These are phyloP conservation scores for Andricus grossulariae DNA, from an alignment of 1,140 invertebrate genomes.

Conservation along the genomic window DNA sequence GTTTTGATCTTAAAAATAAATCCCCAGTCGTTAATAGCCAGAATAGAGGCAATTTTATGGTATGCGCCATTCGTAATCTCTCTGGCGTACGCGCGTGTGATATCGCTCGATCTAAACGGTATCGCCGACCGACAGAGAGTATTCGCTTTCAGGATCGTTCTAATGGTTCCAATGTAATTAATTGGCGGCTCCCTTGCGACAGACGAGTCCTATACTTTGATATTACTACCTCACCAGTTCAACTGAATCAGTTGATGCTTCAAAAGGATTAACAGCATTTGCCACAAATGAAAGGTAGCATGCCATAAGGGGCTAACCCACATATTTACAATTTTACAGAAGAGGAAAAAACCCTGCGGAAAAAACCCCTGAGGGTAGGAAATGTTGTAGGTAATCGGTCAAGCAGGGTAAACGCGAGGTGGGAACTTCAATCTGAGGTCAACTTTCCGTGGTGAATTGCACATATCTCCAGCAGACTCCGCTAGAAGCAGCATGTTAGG, in stretches of 20 bases:
- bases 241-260: slow-evolving; percentile 1
- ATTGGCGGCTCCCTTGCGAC: slow-evolving; percentile 20
- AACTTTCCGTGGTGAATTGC: too few species aligned
- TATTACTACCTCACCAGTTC: slow-evolving; percentile 2
- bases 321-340: too few species aligned
- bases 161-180: slow-evolving; percentile 15
- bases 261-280: slow-evolving; percentile 23
- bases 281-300: not conserved
- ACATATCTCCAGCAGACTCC: too few species aligned
- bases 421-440: too few species aligned
- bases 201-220: not conserved
- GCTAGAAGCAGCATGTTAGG: too few species aligned
- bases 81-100: slow-evolving; percentile 12
- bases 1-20: slow-evolving; percentile 19
- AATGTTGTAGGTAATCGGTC: too few species aligned
- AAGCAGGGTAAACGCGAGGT: too few species aligned
- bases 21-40: not conserved
- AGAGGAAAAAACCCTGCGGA: too few species aligned
- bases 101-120: slow-evolving; percentile 27
- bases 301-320: too few species aligned
- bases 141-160: slow-evolving; percentile 27
- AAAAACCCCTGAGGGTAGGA: too few species aligned
- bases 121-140: slow-evolving; percentile 15
- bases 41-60: slow-evolving; percentile 22
- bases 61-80: slow-evolving; percentile 17